Conservation (phyloP, 1,140 invertebrate species). For the Listronotus oregonensis region DNA sequence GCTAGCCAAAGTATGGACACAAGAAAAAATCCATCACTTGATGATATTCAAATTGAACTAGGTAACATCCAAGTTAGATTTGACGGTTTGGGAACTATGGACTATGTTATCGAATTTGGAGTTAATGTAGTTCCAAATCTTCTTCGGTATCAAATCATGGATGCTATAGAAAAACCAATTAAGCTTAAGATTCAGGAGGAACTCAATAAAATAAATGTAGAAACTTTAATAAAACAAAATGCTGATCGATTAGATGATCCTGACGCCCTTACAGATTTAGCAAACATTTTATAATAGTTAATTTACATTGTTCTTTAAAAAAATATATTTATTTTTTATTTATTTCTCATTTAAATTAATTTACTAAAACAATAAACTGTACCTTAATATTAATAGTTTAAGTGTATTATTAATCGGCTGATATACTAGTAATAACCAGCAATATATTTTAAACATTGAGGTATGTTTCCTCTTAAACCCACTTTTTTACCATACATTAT, state of each 20-base stretch:
- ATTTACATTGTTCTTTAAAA: not conserved
- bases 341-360: too few species aligned
- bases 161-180: slow-evolving; percentile 76
- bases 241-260: slow-evolving; percentile 67
- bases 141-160: slow-evolving; percentile 81
- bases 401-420: too few species aligned
- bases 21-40: slow-evolving; percentile 69
- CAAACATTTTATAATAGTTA: slow-evolving; percentile 24
- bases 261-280: slow-evolving; percentile 53
- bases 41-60: slow-evolving; percentile 76
- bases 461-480: too few species aligned
- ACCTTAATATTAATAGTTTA: too few species aligned
- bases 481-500: too few species aligned
- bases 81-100: slow-evolving; percentile 78
- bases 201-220: slow-evolving; percentile 73
- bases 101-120: slow-evolving; percentile 77
- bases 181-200: slow-evolving; percentile 70
- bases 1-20: slow-evolving; percentile 78
- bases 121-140: slow-evolving; percentile 82
- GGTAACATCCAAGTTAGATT: slow-evolving; percentile 80
- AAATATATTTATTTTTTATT: too few species aligned
- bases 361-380: too few species aligned
- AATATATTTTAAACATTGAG: too few species aligned
- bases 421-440: too few species aligned
- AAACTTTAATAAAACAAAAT: slow-evolving; percentile 70